A percentile compares a stretch with the other conserved stretches of the same genome.
These are phyloP conservation scores for Musca domestica DNA, from an alignment of 1,140 invertebrate species.

Conservation along the genomic window DNA sequence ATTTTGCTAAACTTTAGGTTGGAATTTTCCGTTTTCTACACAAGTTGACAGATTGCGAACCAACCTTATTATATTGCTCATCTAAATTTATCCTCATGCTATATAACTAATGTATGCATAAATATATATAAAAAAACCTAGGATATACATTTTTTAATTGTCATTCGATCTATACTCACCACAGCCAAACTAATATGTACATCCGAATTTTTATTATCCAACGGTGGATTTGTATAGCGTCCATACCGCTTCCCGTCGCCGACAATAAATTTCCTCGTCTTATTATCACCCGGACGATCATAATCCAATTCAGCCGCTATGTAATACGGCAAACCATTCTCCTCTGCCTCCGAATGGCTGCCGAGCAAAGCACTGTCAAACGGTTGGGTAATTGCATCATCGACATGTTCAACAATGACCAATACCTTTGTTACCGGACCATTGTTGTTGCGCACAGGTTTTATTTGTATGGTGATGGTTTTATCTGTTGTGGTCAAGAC, in stretches of 20 bases:
- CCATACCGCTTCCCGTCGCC: conserved; percentile 75
- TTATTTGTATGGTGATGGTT: conserved; percentile 63
- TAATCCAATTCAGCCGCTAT: conserved; percentile 71
- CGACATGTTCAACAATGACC: conserved; percentile 64
- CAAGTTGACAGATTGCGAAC: no score
- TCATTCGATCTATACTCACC: no score
- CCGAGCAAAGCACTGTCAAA: conserved; percentile 58
- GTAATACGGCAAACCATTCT: conserved; percentile 70
- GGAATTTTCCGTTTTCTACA: no score
- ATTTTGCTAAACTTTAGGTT: no score
- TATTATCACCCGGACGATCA: conserved; percentile 40
- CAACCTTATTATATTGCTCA: no score
- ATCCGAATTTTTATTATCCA: conserved; percentile 60
- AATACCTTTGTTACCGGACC: conserved; percentile 72
- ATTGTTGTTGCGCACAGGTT: conserved; percentile 66
- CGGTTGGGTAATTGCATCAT: conserved; percentile 61
- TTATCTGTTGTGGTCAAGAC: conserved; percentile 60
- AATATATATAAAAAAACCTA: no score
- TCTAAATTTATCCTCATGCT: no score
- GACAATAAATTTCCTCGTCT: conserved; percentile 66
- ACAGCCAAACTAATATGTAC: conserved; percentile 73
- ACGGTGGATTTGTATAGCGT: conserved; percentile 75
- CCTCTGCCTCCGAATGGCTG: conserved; percentile 61
- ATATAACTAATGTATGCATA: no score
- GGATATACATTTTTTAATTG: no score